Percentiles rank a stretch among this genome's conserved stretches.
Conservation (phyloP, 1,140 invertebrate species). For the Brachionus calyciflorus region DNA sequence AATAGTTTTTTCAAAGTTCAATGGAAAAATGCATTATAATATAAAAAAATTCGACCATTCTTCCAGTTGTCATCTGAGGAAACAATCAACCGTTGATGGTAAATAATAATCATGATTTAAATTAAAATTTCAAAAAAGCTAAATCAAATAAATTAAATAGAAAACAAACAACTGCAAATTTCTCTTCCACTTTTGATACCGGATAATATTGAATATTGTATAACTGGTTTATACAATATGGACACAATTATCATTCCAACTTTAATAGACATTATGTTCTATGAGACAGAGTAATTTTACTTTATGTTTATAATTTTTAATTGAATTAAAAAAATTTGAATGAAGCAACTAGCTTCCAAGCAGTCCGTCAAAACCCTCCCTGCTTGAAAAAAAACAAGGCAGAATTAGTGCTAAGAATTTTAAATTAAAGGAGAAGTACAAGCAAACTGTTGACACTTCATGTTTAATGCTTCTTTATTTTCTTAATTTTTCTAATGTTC, state of each 20-base stretch:
- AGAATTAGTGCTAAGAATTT: too few species aligned
- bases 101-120: background rate
- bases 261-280: constrained; percentile 36
- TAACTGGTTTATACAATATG: constrained; percentile 34
- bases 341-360: too few species aligned
- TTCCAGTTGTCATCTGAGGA: background rate
- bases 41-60: background rate
- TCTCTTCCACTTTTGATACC: constrained; percentile 24
- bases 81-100: constrained; percentile 1
- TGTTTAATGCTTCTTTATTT: too few species aligned
- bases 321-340: too few species aligned
- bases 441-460: too few species aligned
- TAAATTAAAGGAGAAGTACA: too few species aligned
- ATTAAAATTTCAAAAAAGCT: background rate
- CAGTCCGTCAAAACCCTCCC: too few species aligned
- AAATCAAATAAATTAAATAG: background rate
- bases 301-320: too few species aligned
- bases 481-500: too few species aligned
- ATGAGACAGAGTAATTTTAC: constrained; percentile 41
- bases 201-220: constrained; percentile 33
- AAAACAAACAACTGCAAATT: background rate
- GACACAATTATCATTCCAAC: constrained; percentile 41
- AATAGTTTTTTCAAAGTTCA: constrained; percentile 31
- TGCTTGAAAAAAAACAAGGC: too few species aligned
- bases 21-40: constrained; percentile 25